Conservation (phyloP, 1,140 invertebrate species). For the Drosophila leontia region DNA sequence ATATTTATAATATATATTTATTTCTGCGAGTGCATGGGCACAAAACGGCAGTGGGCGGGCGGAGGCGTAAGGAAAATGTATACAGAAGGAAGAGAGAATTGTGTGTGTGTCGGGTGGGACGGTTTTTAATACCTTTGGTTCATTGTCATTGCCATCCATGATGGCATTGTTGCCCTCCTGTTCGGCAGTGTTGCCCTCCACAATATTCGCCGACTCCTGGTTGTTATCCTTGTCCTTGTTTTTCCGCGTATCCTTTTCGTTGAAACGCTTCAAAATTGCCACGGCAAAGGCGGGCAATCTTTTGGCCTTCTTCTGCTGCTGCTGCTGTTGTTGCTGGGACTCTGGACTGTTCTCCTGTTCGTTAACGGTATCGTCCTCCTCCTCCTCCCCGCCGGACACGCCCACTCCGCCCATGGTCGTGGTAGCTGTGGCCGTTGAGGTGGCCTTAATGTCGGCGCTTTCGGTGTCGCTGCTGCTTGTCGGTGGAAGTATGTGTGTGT, state of each 20-base stretch:
- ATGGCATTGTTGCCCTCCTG: conserved; percentile 49
- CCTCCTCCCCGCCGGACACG: conserved; percentile 40
- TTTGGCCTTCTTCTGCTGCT: conserved; percentile 63
- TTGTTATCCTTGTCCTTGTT: conserved; percentile 66
- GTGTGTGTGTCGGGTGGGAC: conserved; percentile 38
- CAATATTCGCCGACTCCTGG: conserved; percentile 64
- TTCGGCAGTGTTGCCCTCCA: conserved; percentile 22
- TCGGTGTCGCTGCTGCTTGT: conserved; percentile 86
- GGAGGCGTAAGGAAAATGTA: conserved; percentile 4
- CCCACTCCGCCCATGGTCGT: conserved; percentile 56
- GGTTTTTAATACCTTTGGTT: conserved; percentile 81
- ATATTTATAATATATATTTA: background rate
- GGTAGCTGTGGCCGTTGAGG: conserved; percentile 68
- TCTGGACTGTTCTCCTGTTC: conserved; percentile 23
- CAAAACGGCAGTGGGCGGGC: background rate
- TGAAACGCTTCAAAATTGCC: conserved; percentile 78
- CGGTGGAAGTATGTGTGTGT: conserved; percentile 22
- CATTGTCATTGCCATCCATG: conserved; percentile 84
- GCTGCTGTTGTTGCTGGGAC: conserved; percentile 31
- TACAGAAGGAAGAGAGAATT: background rate
- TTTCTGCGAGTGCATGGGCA: conserved; percentile 8
- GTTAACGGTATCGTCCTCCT: conserved; percentile 17
- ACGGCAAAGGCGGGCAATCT: conserved; percentile 75
- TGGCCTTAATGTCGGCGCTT: conserved; percentile 85
- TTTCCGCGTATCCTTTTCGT: conserved; percentile 65